These are phyloP conservation scores for Montipora capricornis DNA, from an alignment of 64 coral and sea anemone genomes.

Conservation along the genomic window DNA sequence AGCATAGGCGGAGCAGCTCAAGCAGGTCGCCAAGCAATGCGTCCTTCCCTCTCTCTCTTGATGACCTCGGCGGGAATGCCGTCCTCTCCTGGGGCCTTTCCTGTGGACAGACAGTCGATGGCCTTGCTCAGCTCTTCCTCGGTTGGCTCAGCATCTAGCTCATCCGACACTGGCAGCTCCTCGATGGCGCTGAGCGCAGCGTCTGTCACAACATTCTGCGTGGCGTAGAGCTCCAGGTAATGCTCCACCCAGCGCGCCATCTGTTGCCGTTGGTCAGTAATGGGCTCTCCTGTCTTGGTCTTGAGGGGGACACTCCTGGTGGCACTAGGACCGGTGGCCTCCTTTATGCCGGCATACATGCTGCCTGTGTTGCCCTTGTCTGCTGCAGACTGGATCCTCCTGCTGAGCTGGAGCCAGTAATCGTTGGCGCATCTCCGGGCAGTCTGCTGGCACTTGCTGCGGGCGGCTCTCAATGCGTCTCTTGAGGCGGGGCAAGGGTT, in stretches of 20 bases:
- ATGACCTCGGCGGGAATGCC: background rate
- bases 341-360: slow-evolving; percentile 39
- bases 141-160: no score
- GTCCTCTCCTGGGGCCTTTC: background rate
- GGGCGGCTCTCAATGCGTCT: no score
- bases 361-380: slow-evolving; percentile 39
- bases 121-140: background rate
- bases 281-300: background rate
- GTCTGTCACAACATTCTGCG: no score
- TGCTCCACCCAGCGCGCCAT: slow-evolving; percentile 15
- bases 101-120: background rate
- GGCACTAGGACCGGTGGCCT: background rate
- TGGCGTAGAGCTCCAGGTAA: no score
- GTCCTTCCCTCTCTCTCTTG: background rate
- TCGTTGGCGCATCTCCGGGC: slow-evolving; percentile 36
- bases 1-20: background rate
- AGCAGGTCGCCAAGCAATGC: background rate
- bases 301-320: slow-evolving; percentile 31
- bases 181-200: no score
- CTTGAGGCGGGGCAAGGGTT: no score
- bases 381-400: slow-evolving; percentile 20
- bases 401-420: slow-evolving; percentile 57
- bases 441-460: background rate
- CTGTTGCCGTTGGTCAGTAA: slow-evolving; percentile 10
- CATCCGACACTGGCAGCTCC: no score